Evolutionary conservation across 2,888 invertebrate species (phyloP), one percentile per base, ranked within the genome.

Genomic region (Epicampocera succincta): DNA sequence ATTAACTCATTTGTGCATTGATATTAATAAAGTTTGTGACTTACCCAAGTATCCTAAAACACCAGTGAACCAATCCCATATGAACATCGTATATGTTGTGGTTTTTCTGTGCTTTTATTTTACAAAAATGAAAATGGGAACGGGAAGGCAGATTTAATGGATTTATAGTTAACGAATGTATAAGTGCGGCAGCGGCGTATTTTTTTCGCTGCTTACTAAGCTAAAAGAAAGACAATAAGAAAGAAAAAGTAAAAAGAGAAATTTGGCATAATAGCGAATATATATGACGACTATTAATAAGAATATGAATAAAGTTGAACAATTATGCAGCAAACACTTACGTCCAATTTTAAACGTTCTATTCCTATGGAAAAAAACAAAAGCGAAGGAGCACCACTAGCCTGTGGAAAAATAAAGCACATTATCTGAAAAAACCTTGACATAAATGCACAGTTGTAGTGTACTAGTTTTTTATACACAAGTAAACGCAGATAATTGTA

Each of bases 31-130:
- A 8, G 48, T 48, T 40, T 52, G 11, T 12, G 33, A 86, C 95
- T 95, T 91, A 97, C 97, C 97, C 91, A 98, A 94, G 92, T 96
- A 97, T 91, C 97, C 97, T 90, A 98, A 93, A 90, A 97, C 97
- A 89, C 97, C 97, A 91, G 97, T 96, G 91, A 98, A 96, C 97
- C 97, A 98, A 92, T 97, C 97, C 96, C 96, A 96, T 93, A 98
- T 95, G 93, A 98, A 97, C 97, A 98, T 97, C 90, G 86, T 79
- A 52, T 66, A 60, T 60, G 38, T 74, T 76, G 80, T 69, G 74
- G 50, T 21, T 71, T 76, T 63, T 79, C 40, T 74, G 63, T 61
- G 38, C 63, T 54, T 71, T 77, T 42, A 73, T 69, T 52, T 11
- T 46, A 54, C 11, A 58, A 46, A 54, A 54, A 48, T 40, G 3